These are phyloP conservation scores for Oedothorax gibbosus DNA, from an alignment of 1,140 invertebrate genomes.

Conservation along the genomic window DNA sequence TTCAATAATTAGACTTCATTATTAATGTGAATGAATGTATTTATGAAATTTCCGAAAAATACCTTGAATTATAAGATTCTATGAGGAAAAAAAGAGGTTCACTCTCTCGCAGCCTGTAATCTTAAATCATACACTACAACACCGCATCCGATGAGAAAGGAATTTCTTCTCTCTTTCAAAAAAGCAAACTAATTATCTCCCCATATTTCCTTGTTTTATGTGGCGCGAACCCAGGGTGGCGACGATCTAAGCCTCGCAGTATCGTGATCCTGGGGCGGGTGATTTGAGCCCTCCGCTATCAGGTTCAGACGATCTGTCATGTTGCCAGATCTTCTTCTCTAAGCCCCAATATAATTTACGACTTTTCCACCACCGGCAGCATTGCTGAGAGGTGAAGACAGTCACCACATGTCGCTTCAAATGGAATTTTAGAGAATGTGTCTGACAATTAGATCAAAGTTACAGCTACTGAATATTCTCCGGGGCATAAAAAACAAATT, in stretches of 20 bases:
- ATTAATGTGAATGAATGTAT: no score
- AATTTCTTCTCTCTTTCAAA: neutral
- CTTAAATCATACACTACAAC: no score
- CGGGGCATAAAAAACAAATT: neutral
- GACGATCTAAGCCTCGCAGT: conserved; percentile 20
- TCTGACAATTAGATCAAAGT: neutral
- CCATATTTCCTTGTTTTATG: neutral
- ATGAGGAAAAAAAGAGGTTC: no score
- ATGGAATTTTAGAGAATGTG: neutral
- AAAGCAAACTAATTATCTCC: conserved; percentile 11
- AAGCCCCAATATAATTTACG: conserved; percentile 45
- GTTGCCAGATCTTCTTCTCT: conserved; percentile 8
- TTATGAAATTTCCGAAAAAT: no score
- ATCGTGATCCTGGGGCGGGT: conserved; percentile 35
- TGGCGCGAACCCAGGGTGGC: conserved; percentile 25
- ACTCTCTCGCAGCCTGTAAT: no score
- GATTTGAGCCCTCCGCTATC: conserved; percentile 45
- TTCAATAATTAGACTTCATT: no score
- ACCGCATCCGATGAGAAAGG: no score
- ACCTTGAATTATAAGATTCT: no score
- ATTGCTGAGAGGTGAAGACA: neutral
- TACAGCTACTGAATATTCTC: conserved; percentile 46
- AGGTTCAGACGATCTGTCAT: conserved; percentile 50
- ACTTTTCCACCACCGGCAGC: conserved; percentile 4
- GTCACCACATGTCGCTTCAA: conserved; percentile 46